Base-by-base conservation (phyloP, 1,140 invertebrate genomes). In the Theocolax elegans region DNA sequence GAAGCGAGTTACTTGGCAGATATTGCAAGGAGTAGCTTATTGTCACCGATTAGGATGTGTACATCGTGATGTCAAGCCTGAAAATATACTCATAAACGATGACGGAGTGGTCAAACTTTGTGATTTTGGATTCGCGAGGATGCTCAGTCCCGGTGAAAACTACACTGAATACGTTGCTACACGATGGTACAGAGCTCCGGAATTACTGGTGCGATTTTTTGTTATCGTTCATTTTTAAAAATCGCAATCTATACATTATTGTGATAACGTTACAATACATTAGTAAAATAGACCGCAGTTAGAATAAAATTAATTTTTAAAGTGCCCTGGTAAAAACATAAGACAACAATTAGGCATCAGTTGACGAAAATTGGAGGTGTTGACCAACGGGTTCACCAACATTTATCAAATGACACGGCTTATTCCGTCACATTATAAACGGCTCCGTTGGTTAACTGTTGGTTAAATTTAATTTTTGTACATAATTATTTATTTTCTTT, bases 101-200 rank as follows among this genome's bases (percentile, higher is more conserved):
- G 91, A 95, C 65, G 96, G 97, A 0, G 92, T 98, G 27, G 95
- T 99, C 17, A 99, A 99, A 86, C 87, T 99, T 0, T 99, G 97
- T 79, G 98, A 99, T 83, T 99, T 99, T 86, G 98, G 98, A 25
- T 99, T 99, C 85, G 98, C 98, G 0, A 89, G 98, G 76, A 94
- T 98, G 89, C 89, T 99, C 73, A 98, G 97, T 83, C 95, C 96
- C 1, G 96, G 95, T 8, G 97, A 99, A 88, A 97, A 97, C 83
- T 99, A 98, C 81, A 99, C 98, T 60, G 98, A 99, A 85, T 99
- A 99, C 84, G 98, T 99, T 51, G 98, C 98, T 2, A 99, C 98
- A 7, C 88, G 98, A 25, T 99, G 97, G 97, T 99, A 99, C 84
- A 88, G 98, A 63, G 94, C 97, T 15, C 97, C 96, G 0, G 98